Conservation (phyloP, 2,888 invertebrate genomes). For the Drosophila kambysellisi region DNA sequence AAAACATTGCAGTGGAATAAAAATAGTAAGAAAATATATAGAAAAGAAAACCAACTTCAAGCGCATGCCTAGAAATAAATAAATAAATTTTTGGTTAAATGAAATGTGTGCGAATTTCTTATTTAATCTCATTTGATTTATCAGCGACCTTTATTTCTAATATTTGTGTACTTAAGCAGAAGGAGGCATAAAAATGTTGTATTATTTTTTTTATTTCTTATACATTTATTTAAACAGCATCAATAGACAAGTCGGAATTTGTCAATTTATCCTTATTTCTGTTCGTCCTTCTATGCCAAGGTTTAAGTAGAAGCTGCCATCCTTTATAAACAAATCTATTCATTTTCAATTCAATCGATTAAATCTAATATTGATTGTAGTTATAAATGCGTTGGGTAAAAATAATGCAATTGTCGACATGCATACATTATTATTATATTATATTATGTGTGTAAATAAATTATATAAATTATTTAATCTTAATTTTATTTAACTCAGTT, state of each 20-base stretch:
- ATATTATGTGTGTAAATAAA: too few species aligned
- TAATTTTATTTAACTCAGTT: too few species aligned
- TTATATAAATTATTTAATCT: too few species aligned
- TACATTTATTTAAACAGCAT: neutral
- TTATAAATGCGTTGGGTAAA: too few species aligned
- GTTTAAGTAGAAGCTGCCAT: neutral
- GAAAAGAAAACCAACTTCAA: neutral
- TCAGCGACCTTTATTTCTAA: conserved; percentile 3
- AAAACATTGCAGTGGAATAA: too few species aligned
- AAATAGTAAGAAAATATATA: neutral
- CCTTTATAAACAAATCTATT: too few species aligned
- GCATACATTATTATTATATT: too few species aligned
- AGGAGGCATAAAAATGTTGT: neutral
- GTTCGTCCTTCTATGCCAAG: neutral
- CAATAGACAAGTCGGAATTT: neutral
- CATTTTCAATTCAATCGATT: neutral
- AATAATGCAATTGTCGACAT: too few species aligned
- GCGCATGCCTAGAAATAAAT: neutral
- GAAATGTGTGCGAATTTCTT: neutral
- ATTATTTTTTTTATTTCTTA: neutral
- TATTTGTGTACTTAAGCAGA: conserved; percentile 8
- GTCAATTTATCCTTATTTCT: neutral
- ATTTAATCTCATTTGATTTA: neutral
- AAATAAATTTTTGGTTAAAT: neutral
- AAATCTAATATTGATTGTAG: neutral